Base-by-base conservation (phyloP, 2,113 vertebrate genomes). In the Hippocampus zosterae region DNA sequence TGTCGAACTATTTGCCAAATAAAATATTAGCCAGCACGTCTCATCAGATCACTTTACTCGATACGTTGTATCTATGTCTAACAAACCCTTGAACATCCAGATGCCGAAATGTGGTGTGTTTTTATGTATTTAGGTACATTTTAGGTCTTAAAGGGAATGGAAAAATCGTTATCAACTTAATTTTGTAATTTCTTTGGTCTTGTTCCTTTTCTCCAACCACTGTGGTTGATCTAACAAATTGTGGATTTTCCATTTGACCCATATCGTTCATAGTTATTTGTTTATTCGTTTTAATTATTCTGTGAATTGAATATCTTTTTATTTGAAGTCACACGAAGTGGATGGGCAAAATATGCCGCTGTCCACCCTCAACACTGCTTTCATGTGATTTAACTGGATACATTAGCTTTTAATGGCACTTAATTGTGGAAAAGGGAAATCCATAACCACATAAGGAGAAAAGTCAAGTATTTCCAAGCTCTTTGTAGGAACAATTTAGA, bases 391-490 rank as follows among this genome's bases (percentile, higher is more conserved):
- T 87, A 91, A 91, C 88, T 73, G 85, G 86, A 86, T 83, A 85
- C 75, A 92, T 92, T 91, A 87, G 85, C 83, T 89, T 90, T 89
- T 90, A 93, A 92, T 91, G 89, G 91, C 88, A 89, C 91, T 92
- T 91, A 91, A 84, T 90, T 90, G 85, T 84, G 82, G 83, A 87
- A 90, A 90, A 92, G 91, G 87, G 84, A 91, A 92, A 90, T 86
- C 87, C 85, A 92, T 91, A 92, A 90, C 90, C 87, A 90, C 87
- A 90, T 88, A 89, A 90, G 89, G 87, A 93, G 89, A 89, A 89
- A 92, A 92, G 91, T 93, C 92, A 93, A 93, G 91, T 92, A 92
- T 92, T 93, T 89, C 88, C 83, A 87, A 90, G 91, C 90, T 91
- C 90, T 91, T 92, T 91, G 89, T 91, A 91, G 92, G 88, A 92